Percentiles rank a stretch among this genome's conserved stretches.
These are phyloP conservation scores for Bombyx mori DNA, from an alignment of 1,140 invertebrate genomes.

Conservation along the genomic window ASM3026992v2 NC_085131.1:10018001-10018500, in stretches of 20 bases:
- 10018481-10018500: too few relatives aligned
- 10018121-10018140: constrained; percentile 34
- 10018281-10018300: constrained; percentile 20
- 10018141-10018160: constrained; percentile 24
- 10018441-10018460: too few relatives aligned
- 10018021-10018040: not conserved
- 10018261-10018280: constrained; percentile 40
- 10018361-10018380: too few relatives aligned
- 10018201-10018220: constrained; percentile 27
- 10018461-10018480: too few relatives aligned
- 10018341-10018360: too few relatives aligned
- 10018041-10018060: not conserved
- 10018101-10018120: constrained; percentile 15
- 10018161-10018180: constrained; percentile 28
- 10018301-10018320: too few relatives aligned
- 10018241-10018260: constrained; percentile 31
- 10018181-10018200: constrained; percentile 30
- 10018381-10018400: too few relatives aligned
- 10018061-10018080: not conserved
- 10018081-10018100: not conserved
- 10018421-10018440: too few relatives aligned
- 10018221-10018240: constrained; percentile 25
- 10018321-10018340: too few relatives aligned
- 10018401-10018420: too few relatives aligned
- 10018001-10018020: not conserved